Base-by-base conservation (phyloP, 64 coral and sea anemone species). In the Orbicella faveolata region DNA sequence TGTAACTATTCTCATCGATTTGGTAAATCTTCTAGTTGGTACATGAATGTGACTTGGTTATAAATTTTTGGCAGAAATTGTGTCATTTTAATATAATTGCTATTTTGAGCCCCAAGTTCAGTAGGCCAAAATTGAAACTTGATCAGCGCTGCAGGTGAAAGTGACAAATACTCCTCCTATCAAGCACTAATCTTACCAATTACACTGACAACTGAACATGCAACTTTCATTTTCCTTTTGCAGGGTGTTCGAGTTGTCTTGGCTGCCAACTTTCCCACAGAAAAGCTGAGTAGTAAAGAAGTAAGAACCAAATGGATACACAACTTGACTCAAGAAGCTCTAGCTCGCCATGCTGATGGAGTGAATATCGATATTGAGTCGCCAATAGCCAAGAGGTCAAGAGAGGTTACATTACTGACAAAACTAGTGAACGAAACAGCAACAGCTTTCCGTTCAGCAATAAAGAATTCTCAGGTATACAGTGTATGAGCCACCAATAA, bases 361-460 rank as follows among this genome's bases (percentile, higher is more conserved):
- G 93, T 99, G 3, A 99, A 99, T 74, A 90, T 99, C 84, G 96
- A 99, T 84, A 93, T 99, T 55, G 96, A 99, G 83, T 94, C 89
- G 39, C 94, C 97, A 33, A 63, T 99, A 19, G 44, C 73, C 5
- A 93, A 95, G 75, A 86, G 90, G 34, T 95, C 94, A 13, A 99
- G 95, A 70, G 91, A 95, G 52, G 87, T 92, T 30, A 93, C 79
- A 63, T 61, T 99, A 62, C 39, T 99, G n/a, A 93, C 94, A 59
- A 95, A 99, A 72, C 89, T 99, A 30, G 94, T 88, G 12, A 95
- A 79, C n/a, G 87, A 91, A 48, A 91, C 92, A 35, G 75, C 62
- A 14, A 63, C 80, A 52, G 87, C 94, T 6, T 99, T 99, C 39
- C 91, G 91, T n/a, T 51, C 80, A 35, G 52, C 35, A 14, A 41